Evolutionary conservation across 2,113 vertebrate genomes (phyloP).

Genomic region (Rhea pennata): DNA sequence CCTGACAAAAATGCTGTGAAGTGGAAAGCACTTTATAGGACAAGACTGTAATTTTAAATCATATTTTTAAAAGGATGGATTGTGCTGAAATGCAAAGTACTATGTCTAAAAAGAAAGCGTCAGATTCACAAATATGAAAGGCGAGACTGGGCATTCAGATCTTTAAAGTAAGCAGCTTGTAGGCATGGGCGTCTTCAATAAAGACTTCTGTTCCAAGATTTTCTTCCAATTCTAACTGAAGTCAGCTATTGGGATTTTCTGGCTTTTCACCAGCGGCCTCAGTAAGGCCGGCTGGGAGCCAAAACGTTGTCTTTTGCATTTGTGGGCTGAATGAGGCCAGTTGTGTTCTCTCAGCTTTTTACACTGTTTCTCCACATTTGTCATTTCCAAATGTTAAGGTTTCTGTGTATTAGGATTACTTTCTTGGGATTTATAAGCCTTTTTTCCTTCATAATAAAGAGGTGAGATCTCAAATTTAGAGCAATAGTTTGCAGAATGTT

Average conservation of each 20-base stretch:
- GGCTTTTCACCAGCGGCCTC: neutral
- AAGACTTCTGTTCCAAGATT: neutral
- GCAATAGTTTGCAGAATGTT: neutral
- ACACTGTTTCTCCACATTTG: too few species aligned
- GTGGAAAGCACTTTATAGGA: neutral
- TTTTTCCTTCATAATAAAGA: neutral
- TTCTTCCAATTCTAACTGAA: neutral
- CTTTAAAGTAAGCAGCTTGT: neutral
- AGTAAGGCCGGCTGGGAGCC: neutral
- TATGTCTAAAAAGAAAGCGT: neutral
- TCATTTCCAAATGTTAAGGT: neutral
- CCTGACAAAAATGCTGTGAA: fast-evolving
- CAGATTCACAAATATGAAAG: neutral
- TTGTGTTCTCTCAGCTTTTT: neutral
- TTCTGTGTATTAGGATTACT: too few species aligned
- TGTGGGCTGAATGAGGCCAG: neutral
- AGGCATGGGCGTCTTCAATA: neutral
- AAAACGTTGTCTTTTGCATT: neutral
- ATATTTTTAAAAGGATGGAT: neutral
- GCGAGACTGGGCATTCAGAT: too few species aligned
- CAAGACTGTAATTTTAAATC: neutral
- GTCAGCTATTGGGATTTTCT: neutral
- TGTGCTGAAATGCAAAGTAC: neutral
- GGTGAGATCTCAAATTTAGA: neutral
- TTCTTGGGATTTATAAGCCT: neutral